phyloP scores from a whole-genome alignment of 2,888 invertebrate species.

The Euzophera pinguis region DNA sequence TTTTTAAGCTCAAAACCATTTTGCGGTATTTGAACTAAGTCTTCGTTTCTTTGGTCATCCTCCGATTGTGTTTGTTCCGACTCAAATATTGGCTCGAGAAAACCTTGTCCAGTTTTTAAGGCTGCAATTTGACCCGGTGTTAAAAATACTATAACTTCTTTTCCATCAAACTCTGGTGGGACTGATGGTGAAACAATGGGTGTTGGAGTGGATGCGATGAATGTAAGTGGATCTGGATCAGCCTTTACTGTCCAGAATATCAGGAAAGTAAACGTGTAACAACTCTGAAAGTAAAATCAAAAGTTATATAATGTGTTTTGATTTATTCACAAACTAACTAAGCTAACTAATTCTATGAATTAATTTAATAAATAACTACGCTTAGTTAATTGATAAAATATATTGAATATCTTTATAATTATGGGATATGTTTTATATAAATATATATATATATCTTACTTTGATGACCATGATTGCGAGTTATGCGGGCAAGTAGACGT shows the following conservation, averaged over 20 bases:
- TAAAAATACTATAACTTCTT: slow-evolving; percentile 56
- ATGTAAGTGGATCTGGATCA: slow-evolving; percentile 44
- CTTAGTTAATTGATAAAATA: too few species aligned
- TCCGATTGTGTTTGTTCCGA: slow-evolving; percentile 22
- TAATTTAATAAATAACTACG: too few species aligned
- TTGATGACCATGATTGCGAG: not conserved
- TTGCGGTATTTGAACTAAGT: slow-evolving; percentile 9
- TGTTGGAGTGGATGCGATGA: slow-evolving; percentile 29
- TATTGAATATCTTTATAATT: too few species aligned
- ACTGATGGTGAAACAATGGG: slow-evolving; percentile 12
- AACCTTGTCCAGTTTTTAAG: slow-evolving; percentile 40
- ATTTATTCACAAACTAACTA: too few species aligned
- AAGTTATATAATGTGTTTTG: too few species aligned
- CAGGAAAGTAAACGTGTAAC: slow-evolving; percentile 32
- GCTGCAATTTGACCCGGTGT: slow-evolving; percentile 56
- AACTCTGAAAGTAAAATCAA: slow-evolving; percentile 32
- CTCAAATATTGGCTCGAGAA: slow-evolving; percentile 20
- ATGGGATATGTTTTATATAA: too few species aligned
- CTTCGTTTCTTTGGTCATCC: slow-evolving; percentile 20
- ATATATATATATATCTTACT: not conserved
- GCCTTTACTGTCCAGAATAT: slow-evolving; percentile 32
- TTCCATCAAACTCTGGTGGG: slow-evolving; percentile 17
- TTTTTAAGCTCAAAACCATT: not conserved
- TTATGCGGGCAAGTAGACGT: not conserved
- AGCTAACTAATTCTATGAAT: too few species aligned